Evolutionary conservation across 2,113 vertebrate species (phyloP), one percentile per base, ranked within the genome.

Genomic region (Orientallactaga bullata): DNA sequence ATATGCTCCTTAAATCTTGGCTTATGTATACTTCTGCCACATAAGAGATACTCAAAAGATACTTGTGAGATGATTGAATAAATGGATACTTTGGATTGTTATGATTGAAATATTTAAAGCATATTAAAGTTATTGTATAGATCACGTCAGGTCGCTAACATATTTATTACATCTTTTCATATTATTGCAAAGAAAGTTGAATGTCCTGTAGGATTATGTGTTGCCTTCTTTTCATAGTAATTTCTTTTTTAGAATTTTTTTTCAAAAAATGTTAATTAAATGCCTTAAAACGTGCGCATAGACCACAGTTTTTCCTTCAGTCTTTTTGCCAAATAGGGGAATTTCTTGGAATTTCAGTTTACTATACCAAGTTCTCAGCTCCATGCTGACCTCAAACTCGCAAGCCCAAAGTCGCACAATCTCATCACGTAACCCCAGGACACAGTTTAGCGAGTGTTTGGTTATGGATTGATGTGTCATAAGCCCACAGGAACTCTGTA

Each of bases 371-470:
- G 84, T 86, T 68, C 79, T 96, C 66, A 39, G 61, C 90, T 94
- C 42, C 39, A 72, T 65, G 77, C 93, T 96, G 71, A 94, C 90
- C 90, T 92, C 80, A 94, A 74, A 84, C 88, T 91, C 4, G 17
- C 63, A 91, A 94, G 90, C 94, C 51, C 65, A 55, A 90, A 97
- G 94, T 95, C 96, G 94, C 93, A 88, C 51, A 94, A 92, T 76
- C 94, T 92, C 95, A 95, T 96, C 83, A 82, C 89, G 96, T 94
- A 97, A 94, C 94, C 94, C 88, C 92, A 95, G 92, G 94, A 96
- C 72, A 71, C 90, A 89, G 78, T 63, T 96, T 90, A 94, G 51
- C 0, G 0, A n/a, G 79, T 92, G 90, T 96, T 96, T 95, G 94
- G 92, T 96, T 96, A 91, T 91, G 88, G 77, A 87, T 5, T 47